Evolutionary conservation across 2,888 invertebrate genomes (phyloP).

Genomic region (Thera britannica): DNA sequence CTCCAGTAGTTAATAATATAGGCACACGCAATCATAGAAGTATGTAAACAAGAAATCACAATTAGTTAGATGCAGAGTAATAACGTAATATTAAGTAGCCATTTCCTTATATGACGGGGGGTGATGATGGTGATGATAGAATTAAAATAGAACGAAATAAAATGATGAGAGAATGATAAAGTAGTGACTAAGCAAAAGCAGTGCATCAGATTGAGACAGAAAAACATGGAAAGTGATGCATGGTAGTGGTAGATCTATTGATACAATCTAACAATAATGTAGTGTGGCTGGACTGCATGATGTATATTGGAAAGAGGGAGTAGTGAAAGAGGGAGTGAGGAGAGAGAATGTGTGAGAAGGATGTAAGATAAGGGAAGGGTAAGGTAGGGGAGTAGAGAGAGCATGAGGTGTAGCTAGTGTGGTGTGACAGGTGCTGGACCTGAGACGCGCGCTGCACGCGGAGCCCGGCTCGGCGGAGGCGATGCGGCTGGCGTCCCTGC

Average conservation of each 20-base stretch:
- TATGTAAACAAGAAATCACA: slow-evolving; percentile 5
- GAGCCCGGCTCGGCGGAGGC: slow-evolving; percentile 86
- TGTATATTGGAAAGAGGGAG: neutral
- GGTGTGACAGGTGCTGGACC: slow-evolving; percentile 89
- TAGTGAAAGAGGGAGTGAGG: neutral
- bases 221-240: neutral
- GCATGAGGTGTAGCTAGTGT: slow-evolving; percentile 51
- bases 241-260: neutral
- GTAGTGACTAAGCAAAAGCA: neutral
- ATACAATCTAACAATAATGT: neutral
- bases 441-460: slow-evolving; percentile 92
- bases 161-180: too few species aligned
- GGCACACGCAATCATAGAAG: slow-evolving; percentile 14
- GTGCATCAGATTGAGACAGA: neutral
- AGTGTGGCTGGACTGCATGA: neutral
- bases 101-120: neutral
- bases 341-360: neutral
- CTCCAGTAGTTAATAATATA: neutral
- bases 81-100: neutral
- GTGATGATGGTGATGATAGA: neutral
- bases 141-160: neutral
- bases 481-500: slow-evolving; percentile 82
- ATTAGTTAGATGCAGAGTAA: slow-evolving; percentile 6
- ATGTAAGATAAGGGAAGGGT: neutral
- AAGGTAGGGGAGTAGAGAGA: slow-evolving; percentile 7